These are phyloP conservation scores for Vireo griseus DNA, from an alignment of 2,797 vertebrate species.

Conservation along the genomic window DNA sequence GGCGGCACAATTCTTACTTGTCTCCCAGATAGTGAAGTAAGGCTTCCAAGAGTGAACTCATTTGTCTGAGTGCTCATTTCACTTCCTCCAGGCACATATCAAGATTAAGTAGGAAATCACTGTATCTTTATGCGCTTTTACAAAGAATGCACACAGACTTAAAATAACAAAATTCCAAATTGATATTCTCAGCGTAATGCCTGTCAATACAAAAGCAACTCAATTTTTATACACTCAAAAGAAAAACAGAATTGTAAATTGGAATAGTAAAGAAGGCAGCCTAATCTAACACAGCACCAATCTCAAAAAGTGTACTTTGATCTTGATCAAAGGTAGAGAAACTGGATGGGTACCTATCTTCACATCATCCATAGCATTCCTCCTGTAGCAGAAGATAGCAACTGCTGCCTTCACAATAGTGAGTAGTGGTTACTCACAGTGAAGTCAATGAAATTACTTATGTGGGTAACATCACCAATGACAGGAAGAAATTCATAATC, in stretches of 20 bases:
- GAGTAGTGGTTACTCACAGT: background rate
- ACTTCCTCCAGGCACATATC: constrained; percentile 14
- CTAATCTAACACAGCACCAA: background rate
- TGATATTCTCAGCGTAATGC: constrained; percentile 34
- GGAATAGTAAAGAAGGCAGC: background rate
- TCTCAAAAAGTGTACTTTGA: constrained; percentile 42
- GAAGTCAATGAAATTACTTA: background rate
- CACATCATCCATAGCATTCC: background rate
- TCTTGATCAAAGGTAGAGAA: constrained; percentile 50
- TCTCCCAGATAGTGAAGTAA: background rate
- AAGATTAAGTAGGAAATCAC: constrained; percentile 40
- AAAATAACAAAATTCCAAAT: constrained; percentile 53
- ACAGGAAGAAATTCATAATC: background rate
- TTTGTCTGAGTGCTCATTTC: constrained; percentile 53
- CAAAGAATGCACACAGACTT: constrained; percentile 6
- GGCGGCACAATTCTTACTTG: background rate
- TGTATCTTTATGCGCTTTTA: constrained; percentile 6
- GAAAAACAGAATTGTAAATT: constrained; percentile 44
- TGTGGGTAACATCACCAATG: background rate
- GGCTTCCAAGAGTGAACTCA: constrained; percentile 25
- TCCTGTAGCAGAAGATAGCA: background rate
- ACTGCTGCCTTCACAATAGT: background rate
- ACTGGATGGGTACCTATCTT: background rate
- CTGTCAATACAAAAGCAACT: constrained; percentile 56
- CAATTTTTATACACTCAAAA: constrained; percentile 29